phyloP scores from a whole-genome alignment of 1,140 invertebrate genomes.

The Nautilus pompilius region DNA sequence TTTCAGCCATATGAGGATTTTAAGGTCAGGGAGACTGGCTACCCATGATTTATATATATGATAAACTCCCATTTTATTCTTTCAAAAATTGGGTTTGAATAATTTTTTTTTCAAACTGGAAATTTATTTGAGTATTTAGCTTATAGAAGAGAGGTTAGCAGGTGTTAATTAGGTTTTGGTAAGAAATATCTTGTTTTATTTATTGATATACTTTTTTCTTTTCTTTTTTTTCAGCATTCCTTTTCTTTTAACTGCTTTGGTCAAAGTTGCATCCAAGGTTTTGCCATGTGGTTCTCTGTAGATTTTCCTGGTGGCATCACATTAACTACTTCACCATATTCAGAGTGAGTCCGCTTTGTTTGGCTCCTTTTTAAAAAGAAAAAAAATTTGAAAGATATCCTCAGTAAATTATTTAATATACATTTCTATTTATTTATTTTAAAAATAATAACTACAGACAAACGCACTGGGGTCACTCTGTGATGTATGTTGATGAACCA shows the following conservation, averaged over 20 bases:
- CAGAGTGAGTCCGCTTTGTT: constrained; percentile 20
- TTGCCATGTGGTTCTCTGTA: constrained; percentile 45
- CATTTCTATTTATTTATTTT: background rate
- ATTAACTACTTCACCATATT: constrained; percentile 41
- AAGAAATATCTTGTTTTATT: too few species aligned
- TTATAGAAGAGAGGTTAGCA: too few species aligned
- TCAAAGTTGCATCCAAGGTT: constrained; percentile 25
- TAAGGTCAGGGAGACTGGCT: too few species aligned
- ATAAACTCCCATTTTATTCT: too few species aligned
- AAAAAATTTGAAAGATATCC: background rate
- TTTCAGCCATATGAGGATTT: too few species aligned
- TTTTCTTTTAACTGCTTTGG: constrained; percentile 33
- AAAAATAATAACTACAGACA: background rate
- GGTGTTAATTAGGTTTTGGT: too few species aligned
- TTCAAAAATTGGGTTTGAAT: too few species aligned
- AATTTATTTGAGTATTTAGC: too few species aligned
- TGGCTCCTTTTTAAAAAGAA: background rate
- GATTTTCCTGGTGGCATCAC: constrained; percentile 36
- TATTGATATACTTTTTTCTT: background rate
- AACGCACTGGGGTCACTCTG: constrained; percentile 13
- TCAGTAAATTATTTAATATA: background rate
- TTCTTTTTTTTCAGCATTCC: constrained; percentile 16
- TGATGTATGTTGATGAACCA: constrained; percentile 14
- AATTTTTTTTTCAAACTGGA: too few species aligned
- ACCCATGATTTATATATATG: too few species aligned